Evolutionary conservation across 1,140 invertebrate species (phyloP).

Genomic region (Drosophila pseudoananassae): DNA sequence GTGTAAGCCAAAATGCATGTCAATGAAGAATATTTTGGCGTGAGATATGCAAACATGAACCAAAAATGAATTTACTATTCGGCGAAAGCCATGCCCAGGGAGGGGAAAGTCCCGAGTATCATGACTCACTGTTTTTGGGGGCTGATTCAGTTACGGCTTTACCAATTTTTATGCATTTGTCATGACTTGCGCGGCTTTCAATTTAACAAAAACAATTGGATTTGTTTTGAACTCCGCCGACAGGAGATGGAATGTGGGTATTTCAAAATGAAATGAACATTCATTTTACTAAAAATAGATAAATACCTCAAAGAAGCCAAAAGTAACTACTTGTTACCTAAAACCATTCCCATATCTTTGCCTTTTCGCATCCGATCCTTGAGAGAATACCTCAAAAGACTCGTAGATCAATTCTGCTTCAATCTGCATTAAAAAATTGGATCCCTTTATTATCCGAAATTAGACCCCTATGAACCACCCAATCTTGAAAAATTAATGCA

Average conservation of each 20-base stretch:
- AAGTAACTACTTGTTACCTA: too few species aligned
- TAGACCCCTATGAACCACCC: too few species aligned
- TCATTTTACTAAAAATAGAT: neutral
- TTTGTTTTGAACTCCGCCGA: slow-evolving; percentile 25
- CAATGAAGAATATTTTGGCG: slow-evolving; percentile 69
- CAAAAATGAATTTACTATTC: slow-evolving; percentile 70
- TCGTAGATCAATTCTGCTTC: too few species aligned
- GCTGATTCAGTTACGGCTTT: slow-evolving; percentile 2
- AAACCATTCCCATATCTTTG: too few species aligned
- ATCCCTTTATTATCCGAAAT: too few species aligned
- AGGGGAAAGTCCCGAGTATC: slow-evolving; percentile 30
- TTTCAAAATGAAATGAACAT: slow-evolving; percentile 2
- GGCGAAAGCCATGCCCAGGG: slow-evolving; percentile 12
- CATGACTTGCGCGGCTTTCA: slow-evolving; percentile 26
- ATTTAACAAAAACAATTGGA: slow-evolving; percentile 38
- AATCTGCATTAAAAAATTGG: too few species aligned
- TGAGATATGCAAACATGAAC: slow-evolving; percentile 73
- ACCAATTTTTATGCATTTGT: slow-evolving; percentile 41
- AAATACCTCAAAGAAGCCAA: too few species aligned
- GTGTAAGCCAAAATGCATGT: slow-evolving; percentile 76
- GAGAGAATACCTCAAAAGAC: too few species aligned
- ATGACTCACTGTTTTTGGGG: slow-evolving; percentile 10
- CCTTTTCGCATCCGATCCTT: too few species aligned
- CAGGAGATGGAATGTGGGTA: slow-evolving; percentile 37
- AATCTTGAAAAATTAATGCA: too few species aligned